A percentile compares a stretch with the other conserved stretches of the same genome.
Evolutionary conservation across 2,888 invertebrate genomes (phyloP).

Genomic region (Meiosimyza decipiens): DNA sequence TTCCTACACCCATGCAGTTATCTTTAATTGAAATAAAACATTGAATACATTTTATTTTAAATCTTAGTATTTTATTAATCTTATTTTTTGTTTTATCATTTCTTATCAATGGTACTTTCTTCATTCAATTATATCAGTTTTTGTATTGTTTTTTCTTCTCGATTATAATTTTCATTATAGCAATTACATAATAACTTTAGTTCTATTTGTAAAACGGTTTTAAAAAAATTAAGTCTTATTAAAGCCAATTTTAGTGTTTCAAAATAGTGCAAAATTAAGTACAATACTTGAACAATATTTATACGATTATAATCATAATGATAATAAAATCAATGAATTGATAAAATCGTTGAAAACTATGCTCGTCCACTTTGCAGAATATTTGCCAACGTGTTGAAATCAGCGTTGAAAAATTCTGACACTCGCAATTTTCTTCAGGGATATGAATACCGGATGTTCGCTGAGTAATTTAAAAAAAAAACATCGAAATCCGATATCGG

Average conservation of each 20-base stretch:
- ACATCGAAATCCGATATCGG: no score
- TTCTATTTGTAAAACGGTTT: conserved; percentile 11
- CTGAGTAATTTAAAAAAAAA: no score
- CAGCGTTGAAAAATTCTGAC: no score
- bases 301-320: background rate
- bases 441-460: no score
- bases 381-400: background rate
- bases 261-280: conserved; percentile 45
- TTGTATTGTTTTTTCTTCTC: conserved; percentile 36
- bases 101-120: conserved; percentile 18
- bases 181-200: conserved; percentile 5
- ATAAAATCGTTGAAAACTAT: background rate
- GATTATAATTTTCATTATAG: conserved; percentile 25
- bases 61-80: conserved; percentile 33
- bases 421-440: no score
- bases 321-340: background rate
- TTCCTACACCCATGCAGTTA: no score
- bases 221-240: conserved; percentile 31
- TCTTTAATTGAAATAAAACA: background rate
- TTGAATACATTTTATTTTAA: background rate
- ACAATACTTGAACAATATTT: conserved; percentile 8
- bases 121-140: conserved; percentile 24
- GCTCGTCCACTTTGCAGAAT: background rate
- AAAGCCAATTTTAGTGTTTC: conserved; percentile 43
- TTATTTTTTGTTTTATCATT: conserved; percentile 41